Base-by-base conservation (phyloP, 2,888 invertebrate genomes). In the Thumatha senex region DNA sequence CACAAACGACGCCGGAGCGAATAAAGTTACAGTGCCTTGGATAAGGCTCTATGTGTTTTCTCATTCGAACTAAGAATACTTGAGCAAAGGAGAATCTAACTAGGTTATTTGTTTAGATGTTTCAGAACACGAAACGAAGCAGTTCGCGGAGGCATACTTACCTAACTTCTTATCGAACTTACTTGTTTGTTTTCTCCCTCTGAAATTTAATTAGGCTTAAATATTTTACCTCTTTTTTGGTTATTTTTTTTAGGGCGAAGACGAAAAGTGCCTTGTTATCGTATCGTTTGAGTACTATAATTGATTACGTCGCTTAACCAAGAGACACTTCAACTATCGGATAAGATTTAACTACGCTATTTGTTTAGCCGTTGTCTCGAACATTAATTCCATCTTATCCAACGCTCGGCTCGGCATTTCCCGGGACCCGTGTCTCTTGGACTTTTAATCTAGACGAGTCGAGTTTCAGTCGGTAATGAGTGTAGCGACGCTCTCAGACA, bases 401-500 rank as follows among this genome's bases (percentile, higher is more conserved):
- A 69, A 61, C 58, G 58, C 58, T 61, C 48, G 63, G 67, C 67
- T 62, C 60, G 63, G 67, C 66, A 72, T 70, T 72, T 69, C 66
- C 63, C 67, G 64, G 72, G 76, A 74, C 75, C 75, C 76, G 72
- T 78, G 79, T 81, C 78, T 76, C 82, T 78, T 73, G 74, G 78
- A 84, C 84, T 89, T 89, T 89, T 88, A 89, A 87, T 88, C 86
- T 84, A 86, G 84, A 81, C 84, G 82, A 86, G 84, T 83, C 74
- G 82, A 84, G 84, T 85, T 89, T 82, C 77, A 80, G 82, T 76
- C 77, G 77, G 87, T 89, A 89, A 89, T 89, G 87, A 89, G 89
- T 85, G 87, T 86, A 84, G 87, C 88, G 82, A 80, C 84, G 86
- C 87, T 87, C 84, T 82, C 83, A 87, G 89, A 89, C 90, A 88